These are phyloP conservation scores for Listrodromus nycthemerus DNA, from an alignment of 2,888 invertebrate genomes.

Conservation along the genomic window DNA sequence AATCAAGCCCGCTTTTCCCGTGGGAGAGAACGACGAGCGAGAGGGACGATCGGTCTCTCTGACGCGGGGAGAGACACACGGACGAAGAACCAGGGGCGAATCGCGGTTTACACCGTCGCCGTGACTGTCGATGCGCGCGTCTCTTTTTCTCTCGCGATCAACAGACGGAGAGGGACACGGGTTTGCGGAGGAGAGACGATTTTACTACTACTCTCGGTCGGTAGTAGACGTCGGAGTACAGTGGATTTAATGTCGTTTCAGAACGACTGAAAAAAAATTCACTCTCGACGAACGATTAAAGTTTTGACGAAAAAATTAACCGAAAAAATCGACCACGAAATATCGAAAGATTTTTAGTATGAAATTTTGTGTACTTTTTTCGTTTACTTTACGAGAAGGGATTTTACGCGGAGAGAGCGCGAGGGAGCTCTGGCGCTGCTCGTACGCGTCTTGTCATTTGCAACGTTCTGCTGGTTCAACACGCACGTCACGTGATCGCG, in stretches of 20 bases:
- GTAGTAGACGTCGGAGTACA: conserved; percentile 3
- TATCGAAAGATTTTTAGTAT: neutral
- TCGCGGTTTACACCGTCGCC: conserved; percentile 28
- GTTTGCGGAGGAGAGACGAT: conserved; percentile 6
- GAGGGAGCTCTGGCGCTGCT: conserved; percentile 72
- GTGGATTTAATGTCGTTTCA: neutral
- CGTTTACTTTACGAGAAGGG: neutral
- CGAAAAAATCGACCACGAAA: neutral
- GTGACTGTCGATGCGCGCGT: conserved; percentile 19
- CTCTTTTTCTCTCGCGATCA: neutral
- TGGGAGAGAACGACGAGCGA: neutral
- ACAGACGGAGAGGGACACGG: neutral
- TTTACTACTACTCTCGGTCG: conserved; percentile 40
- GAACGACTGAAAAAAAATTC: neutral
- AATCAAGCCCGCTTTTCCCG: neutral
- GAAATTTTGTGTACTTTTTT: neutral
- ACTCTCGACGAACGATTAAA: neutral
- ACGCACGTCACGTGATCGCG: conserved; percentile 80
- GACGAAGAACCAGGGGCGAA: conserved; percentile 17
- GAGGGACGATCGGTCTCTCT: conserved; percentile 8
- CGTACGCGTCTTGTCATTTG: conserved; percentile 82
- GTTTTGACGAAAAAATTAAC: neutral
- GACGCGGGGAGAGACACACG: neutral
- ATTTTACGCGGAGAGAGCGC: conserved; percentile 27
- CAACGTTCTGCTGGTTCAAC: conserved; percentile 80